These are phyloP conservation scores for Ectobius pallidus DNA, from an alignment of 2,888 invertebrate species.

Conservation along the genomic window DNA sequence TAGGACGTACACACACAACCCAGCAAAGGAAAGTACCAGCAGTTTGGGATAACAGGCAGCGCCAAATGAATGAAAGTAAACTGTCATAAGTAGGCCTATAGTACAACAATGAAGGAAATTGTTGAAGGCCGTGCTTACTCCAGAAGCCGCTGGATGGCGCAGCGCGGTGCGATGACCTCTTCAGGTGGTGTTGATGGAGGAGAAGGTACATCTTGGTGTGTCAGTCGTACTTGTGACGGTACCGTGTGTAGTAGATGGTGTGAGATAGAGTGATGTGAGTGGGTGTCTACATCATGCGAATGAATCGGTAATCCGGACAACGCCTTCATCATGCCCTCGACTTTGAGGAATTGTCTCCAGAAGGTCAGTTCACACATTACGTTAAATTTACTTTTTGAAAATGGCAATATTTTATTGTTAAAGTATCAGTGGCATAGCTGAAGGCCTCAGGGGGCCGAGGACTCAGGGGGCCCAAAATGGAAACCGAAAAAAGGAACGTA, in stretches of 20 bases:
- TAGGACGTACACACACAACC: too few relatives aligned
- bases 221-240: neutral
- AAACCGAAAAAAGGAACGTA: too few relatives aligned
- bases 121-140: constrained; percentile 21
- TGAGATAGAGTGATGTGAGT: neutral
- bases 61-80: constrained; percentile 17
- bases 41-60: too few relatives aligned
- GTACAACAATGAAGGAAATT: neutral
- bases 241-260: neutral
- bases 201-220: neutral
- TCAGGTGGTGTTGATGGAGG: neutral
- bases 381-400: too few relatives aligned
- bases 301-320: neutral
- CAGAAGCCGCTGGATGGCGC: constrained; percentile 28
- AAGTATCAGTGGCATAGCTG: too few relatives aligned
- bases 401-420: too few relatives aligned
- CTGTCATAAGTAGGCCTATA: too few relatives aligned
- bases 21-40: too few relatives aligned
- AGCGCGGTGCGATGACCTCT: constrained; percentile 33
- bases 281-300: neutral
- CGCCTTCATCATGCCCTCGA: neutral
- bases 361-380: too few relatives aligned
- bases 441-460: too few relatives aligned
- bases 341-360: too few relatives aligned
- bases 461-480: too few relatives aligned